phyloP scores from a whole-genome alignment of 1,140 invertebrate species.

The Latrodectus geometricus region DNA sequence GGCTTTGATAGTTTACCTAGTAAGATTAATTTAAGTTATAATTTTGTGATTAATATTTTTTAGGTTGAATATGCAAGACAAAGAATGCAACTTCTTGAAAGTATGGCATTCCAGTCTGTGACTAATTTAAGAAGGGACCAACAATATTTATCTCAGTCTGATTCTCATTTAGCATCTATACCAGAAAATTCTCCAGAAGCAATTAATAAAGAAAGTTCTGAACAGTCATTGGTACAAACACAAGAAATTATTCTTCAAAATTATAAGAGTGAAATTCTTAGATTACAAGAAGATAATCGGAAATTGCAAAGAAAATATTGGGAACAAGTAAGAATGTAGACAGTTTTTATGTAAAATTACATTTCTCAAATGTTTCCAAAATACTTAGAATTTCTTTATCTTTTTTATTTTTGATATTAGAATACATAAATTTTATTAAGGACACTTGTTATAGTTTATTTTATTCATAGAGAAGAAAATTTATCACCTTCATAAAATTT shows the following conservation, averaged over 20 bases:
- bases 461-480: too few species aligned
- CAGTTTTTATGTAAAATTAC: background rate
- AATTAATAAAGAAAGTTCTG: background rate
- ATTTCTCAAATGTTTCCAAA: background rate
- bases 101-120: constrained; percentile 15
- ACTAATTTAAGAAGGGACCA: constrained; percentile 29
- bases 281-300: constrained; percentile 53
- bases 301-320: constrained; percentile 59
- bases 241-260: constrained; percentile 33
- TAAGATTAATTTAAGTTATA: too few species aligned
- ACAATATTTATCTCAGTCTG: constrained; percentile 50
- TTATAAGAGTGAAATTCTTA: constrained; percentile 36
- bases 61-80: constrained; percentile 57
- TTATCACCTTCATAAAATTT: too few species aligned
- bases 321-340: constrained; percentile 49
- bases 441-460: too few species aligned
- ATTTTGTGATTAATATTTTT: constrained; percentile 2
- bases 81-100: constrained; percentile 50
- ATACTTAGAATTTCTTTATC: too few species aligned
- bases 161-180: constrained; percentile 59
- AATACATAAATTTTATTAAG: too few species aligned
- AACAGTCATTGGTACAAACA: background rate
- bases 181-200: constrained; percentile 53
- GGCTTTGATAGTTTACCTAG: too few species aligned
- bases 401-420: too few species aligned